A percentile compares a stretch with the other conserved stretches of the same genome.
phyloP scores from a whole-genome alignment of 2,888 invertebrate species.

The Diadegma fenestrale region DNA sequence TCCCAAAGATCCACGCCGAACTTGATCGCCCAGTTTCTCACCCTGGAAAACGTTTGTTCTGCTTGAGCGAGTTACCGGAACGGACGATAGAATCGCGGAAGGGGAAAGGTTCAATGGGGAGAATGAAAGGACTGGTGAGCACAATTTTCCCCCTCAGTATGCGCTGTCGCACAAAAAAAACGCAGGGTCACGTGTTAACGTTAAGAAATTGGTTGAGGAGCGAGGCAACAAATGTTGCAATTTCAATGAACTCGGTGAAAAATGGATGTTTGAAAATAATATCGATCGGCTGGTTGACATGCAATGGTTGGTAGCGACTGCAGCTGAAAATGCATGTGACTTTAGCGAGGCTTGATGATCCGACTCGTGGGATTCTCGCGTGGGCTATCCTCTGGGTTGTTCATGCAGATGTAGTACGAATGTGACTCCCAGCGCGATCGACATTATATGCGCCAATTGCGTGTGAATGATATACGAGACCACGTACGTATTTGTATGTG shows the following conservation, averaged over 20 bases:
- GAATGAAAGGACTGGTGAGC: background rate
- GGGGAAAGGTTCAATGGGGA: background rate
- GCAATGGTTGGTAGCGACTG: background rate
- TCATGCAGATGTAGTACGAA: conserved; percentile 58
- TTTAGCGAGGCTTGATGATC: conserved; percentile 49
- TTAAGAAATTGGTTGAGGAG: background rate
- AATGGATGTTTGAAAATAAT: background rate
- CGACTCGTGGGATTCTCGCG: conserved; percentile 52
- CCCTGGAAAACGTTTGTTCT: conserved; percentile 86
- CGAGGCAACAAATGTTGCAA: background rate
- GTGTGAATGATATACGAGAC: conserved; percentile 66
- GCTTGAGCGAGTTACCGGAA: conserved; percentile 60
- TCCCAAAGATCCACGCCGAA: conserved; percentile 96
- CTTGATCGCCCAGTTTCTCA: conserved; percentile 96
- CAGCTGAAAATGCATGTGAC: conserved; percentile 40
- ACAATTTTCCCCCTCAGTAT: background rate
- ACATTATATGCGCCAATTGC: conserved; percentile 68
- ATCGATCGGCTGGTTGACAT: background rate
- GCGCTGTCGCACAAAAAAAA: too few species aligned
- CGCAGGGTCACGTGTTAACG: background rate
- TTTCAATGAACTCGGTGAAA: background rate
- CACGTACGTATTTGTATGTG: conserved; percentile 17
- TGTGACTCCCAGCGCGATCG: conserved; percentile 46
- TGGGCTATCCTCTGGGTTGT: conserved; percentile 55
- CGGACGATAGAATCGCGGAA: background rate